Conservation (phyloP, 2,113 vertebrate genomes). For the Malaclemys terrapin region DNA sequence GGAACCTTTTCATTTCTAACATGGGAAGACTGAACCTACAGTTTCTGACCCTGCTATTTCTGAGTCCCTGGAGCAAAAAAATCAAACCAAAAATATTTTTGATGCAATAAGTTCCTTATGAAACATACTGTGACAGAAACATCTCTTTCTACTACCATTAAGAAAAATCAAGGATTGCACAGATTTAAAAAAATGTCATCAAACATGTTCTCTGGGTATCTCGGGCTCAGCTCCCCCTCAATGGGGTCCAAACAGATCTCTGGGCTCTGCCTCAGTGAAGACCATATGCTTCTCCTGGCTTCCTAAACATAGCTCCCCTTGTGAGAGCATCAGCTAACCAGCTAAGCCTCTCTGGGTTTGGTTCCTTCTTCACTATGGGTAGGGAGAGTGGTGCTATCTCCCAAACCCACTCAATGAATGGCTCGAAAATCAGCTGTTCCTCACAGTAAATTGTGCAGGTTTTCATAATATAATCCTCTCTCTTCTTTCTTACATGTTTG, state of each 20-base stretch:
- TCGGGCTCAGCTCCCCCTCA: background rate
- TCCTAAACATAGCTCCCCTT: background rate
- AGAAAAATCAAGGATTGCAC: background rate
- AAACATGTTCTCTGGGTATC: background rate
- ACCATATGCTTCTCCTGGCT: rapidly evolving
- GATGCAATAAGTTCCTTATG: background rate
- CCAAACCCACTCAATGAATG: background rate
- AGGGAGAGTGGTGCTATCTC: background rate
- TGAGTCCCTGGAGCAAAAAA: background rate
- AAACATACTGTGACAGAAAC: background rate
- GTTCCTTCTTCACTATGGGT: background rate
- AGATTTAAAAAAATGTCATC: background rate
- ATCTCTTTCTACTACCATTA: background rate
- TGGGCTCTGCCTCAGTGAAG: no score
- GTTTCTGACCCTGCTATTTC: background rate
- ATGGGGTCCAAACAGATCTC: rapidly evolving
- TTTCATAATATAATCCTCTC: rapidly evolving
- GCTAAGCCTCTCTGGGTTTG: background rate
- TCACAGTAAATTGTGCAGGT: background rate
- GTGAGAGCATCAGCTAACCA: background rate
- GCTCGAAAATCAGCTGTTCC: background rate
- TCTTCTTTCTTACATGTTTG: background rate
- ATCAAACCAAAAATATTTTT: background rate
- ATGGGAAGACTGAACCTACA: background rate
- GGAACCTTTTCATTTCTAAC: background rate